Evolutionary conservation across 2,113 vertebrate species (phyloP).

Genomic region (Marmota monax): DNA sequence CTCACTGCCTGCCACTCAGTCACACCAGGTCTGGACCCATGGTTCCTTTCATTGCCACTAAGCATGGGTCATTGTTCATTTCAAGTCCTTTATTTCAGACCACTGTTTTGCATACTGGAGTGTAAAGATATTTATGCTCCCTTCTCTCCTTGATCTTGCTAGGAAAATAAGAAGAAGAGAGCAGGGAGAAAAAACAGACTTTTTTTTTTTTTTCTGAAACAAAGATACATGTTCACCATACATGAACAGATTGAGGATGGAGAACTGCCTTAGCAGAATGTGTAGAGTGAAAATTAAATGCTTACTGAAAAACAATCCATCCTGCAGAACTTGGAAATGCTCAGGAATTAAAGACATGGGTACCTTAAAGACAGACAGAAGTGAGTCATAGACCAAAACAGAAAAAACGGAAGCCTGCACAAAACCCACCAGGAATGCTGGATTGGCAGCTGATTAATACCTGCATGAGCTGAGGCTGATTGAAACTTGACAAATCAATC

Average conservation of each 20-base stretch:
- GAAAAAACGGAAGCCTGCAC: background rate
- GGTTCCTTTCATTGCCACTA: background rate
- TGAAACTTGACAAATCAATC: background rate
- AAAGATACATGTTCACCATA: background rate
- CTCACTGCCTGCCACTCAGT: background rate
- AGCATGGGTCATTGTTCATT: background rate
- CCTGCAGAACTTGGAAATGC: background rate
- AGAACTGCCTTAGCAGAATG: background rate
- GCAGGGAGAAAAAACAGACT: background rate
- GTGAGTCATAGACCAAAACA: background rate
- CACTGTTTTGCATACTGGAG: no score
- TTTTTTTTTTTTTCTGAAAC: background rate
- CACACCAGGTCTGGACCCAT: background rate
- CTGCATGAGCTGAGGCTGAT: no score
- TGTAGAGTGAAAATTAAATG: background rate
- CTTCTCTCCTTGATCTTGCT: background rate
- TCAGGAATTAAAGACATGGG: background rate
- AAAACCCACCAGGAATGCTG: background rate
- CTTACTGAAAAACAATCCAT: background rate
- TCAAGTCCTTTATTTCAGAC: background rate
- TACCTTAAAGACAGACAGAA: background rate
- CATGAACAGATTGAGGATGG: background rate
- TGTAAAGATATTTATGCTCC: background rate
- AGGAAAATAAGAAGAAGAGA: background rate
- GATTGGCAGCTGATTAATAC: background rate